Percentiles rank a stretch among this genome's conserved stretches.
Evolutionary conservation across 1,140 invertebrate genomes (phyloP).

Genomic region (Diachasma alloeum): DNA sequence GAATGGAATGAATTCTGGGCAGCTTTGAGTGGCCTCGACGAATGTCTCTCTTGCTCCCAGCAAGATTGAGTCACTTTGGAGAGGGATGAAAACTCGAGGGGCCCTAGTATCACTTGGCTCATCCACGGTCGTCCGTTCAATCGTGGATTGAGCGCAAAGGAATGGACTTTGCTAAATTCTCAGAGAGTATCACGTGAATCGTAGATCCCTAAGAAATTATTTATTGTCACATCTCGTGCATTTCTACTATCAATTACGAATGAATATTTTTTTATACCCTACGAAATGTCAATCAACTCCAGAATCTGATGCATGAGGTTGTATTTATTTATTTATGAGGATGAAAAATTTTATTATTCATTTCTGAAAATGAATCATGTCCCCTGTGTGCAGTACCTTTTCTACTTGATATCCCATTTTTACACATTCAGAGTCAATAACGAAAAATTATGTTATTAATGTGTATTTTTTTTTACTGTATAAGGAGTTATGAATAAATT

Average conservation of each 20-base stretch:
- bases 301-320: neutral
- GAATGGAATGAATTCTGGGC: neutral
- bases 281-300: neutral
- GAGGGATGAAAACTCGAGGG: neutral
- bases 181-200: neutral
- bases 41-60: conserved; percentile 9
- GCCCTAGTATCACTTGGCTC: neutral
- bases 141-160: conserved; percentile 4
- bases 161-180: neutral
- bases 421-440: neutral
- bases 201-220: neutral
- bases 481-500: no score
- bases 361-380: neutral
- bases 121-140: neutral
- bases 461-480: no score
- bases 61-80: neutral
- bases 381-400: neutral
- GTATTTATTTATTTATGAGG: neutral
- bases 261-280: neutral
- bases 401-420: neutral
- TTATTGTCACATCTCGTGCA: neutral
- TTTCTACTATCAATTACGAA: neutral
- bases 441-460: no score
- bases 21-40: neutral
- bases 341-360: neutral